These are phyloP conservation scores for Cantharis nigra DNA, from an alignment of 2,888 invertebrate genomes.

Conservation along the genomic window DNA sequence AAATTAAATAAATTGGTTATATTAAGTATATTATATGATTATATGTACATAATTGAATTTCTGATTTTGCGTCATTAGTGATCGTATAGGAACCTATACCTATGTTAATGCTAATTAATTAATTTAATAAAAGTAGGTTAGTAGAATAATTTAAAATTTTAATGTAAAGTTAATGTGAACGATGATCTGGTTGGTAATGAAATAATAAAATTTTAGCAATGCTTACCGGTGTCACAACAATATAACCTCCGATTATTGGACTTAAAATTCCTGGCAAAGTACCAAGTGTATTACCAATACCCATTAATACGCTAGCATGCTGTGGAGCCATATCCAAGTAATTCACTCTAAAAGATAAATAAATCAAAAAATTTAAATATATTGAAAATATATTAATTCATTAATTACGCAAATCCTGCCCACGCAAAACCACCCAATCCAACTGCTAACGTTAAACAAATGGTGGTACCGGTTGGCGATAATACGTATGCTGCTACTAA, in stretches of 20 bases:
- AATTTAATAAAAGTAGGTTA: neutral
- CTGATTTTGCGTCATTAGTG: neutral
- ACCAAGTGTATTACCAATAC: slow-evolving; percentile 87
- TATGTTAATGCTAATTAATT: neutral
- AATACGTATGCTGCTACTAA: slow-evolving; percentile 76
- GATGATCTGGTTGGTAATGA: neutral
- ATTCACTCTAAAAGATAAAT: slow-evolving; percentile 64
- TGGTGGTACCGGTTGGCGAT: slow-evolving; percentile 69
- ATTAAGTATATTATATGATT: neutral
- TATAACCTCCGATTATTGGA: slow-evolving; percentile 78
- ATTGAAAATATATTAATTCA: neutral
- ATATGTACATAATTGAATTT: neutral
- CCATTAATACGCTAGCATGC: slow-evolving; percentile 90
- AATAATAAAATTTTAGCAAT: neutral
- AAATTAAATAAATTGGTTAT: slow-evolving; percentile 4
- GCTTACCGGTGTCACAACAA: slow-evolving; percentile 70
- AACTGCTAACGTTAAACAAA: slow-evolving; percentile 85
- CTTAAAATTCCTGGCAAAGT: slow-evolving; percentile 90
- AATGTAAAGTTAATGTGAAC: neutral
- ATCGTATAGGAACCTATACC: neutral
- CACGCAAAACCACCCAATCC: slow-evolving; percentile 92
- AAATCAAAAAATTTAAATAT: neutral
- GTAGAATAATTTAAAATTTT: neutral
- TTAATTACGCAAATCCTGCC: slow-evolving; percentile 79
- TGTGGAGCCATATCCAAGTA: slow-evolving; percentile 91